phyloP scores from a whole-genome alignment of 2,113 vertebrate genomes.

The Misgurnus anguillicaudatus region DNA sequence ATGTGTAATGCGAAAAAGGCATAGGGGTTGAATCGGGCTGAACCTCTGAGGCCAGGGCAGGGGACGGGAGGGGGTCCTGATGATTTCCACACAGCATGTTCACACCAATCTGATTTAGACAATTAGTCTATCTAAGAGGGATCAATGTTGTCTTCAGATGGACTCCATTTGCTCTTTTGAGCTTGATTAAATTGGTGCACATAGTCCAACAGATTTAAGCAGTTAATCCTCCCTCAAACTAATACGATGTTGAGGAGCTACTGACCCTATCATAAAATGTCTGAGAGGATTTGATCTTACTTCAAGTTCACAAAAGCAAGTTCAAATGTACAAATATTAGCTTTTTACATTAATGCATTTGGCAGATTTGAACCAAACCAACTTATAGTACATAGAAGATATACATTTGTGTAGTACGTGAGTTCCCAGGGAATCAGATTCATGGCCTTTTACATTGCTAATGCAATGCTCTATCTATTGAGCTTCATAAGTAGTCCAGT shows the following conservation, averaged over 20 bases:
- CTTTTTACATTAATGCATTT: too few species aligned
- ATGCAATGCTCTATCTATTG: too few species aligned
- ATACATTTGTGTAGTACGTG: too few species aligned
- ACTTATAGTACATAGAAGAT: too few species aligned
- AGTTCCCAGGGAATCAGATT: too few species aligned
- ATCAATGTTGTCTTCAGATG: slow-evolving; percentile 51
- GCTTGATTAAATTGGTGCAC: slow-evolving; percentile 64
- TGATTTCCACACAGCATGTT: slow-evolving; percentile 22
- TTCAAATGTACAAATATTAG: not conserved
- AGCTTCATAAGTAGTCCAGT: too few species aligned
- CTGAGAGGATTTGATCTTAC: not conserved
- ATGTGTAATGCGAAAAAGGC: slow-evolving; percentile 38
- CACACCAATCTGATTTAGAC: slow-evolving; percentile 63
- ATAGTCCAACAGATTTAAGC: slow-evolving; percentile 58
- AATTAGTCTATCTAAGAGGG: slow-evolving; percentile 68
- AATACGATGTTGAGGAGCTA: not conserved
- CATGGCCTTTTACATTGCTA: too few species aligned
- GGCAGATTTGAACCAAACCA: too few species aligned
- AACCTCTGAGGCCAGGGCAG: slow-evolving; percentile 48
- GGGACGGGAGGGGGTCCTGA: slow-evolving; percentile 13
- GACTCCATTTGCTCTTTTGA: slow-evolving; percentile 59
- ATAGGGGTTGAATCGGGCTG: slow-evolving; percentile 21
- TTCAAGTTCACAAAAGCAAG: not conserved
- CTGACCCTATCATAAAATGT: not conserved
- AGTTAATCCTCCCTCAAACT: slow-evolving; percentile 52